A percentile compares a stretch with the other conserved stretches of the same genome.
These are phyloP conservation scores for Platyscapa corneri DNA, from an alignment of 1,140 invertebrate species.

Conservation along the genomic window DNA sequence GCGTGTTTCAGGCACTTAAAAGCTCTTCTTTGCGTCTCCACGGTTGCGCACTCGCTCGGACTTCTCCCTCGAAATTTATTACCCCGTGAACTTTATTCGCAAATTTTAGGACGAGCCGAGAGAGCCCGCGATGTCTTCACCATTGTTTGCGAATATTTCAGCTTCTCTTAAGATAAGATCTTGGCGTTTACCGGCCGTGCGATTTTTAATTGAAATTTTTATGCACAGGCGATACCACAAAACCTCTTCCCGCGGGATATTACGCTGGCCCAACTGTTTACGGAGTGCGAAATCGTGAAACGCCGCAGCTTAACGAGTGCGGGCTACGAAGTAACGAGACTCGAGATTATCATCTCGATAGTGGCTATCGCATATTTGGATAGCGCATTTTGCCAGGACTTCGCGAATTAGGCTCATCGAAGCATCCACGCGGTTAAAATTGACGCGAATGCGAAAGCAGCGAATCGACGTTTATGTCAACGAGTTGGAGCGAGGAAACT, in stretches of 20 bases:
- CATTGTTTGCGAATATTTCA: no score
- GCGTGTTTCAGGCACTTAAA: not conserved
- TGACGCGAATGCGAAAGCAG: not conserved
- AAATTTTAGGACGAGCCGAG: not conserved
- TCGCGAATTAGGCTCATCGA: no score
- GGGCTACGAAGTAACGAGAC: no score
- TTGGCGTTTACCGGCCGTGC: no score
- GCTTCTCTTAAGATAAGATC: no score
- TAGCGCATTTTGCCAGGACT: not conserved
- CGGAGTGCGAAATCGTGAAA: no score
- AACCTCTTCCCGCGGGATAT: no score
- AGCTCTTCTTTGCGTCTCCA: slow-evolving; percentile 3
- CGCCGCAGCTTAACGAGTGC: no score
- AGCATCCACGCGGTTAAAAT: not conserved
- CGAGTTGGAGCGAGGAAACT: not conserved
- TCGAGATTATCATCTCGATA: no score
- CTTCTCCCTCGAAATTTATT: not conserved
- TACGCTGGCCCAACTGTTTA: no score
- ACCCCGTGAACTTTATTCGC: slow-evolving; percentile 20
- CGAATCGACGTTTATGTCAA: not conserved
- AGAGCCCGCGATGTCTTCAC: not conserved
- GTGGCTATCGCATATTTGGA: not conserved
- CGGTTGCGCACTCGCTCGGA: not conserved
- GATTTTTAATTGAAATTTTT: no score
- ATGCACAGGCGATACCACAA: no score